Base-by-base conservation (phyloP, 2,113 vertebrate genomes). In the Gulo gulo region DNA sequence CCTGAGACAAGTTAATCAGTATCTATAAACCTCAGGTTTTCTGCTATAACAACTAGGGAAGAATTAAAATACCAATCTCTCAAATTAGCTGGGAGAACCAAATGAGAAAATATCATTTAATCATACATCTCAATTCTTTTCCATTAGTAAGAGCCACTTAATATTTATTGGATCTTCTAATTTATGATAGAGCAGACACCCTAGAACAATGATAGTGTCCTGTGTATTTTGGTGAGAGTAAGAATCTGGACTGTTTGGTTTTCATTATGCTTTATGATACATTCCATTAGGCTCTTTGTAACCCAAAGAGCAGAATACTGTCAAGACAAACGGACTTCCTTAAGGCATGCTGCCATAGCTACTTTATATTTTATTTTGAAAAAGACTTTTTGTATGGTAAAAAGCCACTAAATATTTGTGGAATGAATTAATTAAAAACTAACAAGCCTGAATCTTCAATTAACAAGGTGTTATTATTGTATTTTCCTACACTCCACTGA, bases 351-450 rank as follows among this genome's bases (percentile, higher is more conserved):
- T 79, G 26, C 10, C 4, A 31, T 4, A 57, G 6, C 29, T 52
- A 42, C 20, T 52, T 91, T 91, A 12, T 81, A 73, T 93, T 73
- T 80, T 80, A 57, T 61, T 21, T 91, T 92, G 45, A 26, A 90
- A 61, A 67, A 55, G 6, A 36, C 36, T 31, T 97, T 86, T 71
- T 36, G n/a, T 21, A 24, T 73, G 39, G 21, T 42, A 39, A 34
- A 10, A 84, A 71, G 4, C 42, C 79, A 90, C 36, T 81, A 91
- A 74, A 79, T 93, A 91, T 47, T 89, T 96, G n/a, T 61, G 11
- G 14, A 63, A 71, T 80, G 4, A 82, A 89, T 95, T 84, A 87
- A 89, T 88, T 91, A 82, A 97, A 89, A 97, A 71, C 8, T 65
- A 95, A 82, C 13, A 71, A 94, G 20, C 2, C 42, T 92, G 55